phyloP scores from a whole-genome alignment of 2,113 vertebrate genomes.

The Hirundichthys speculiger region DNA sequence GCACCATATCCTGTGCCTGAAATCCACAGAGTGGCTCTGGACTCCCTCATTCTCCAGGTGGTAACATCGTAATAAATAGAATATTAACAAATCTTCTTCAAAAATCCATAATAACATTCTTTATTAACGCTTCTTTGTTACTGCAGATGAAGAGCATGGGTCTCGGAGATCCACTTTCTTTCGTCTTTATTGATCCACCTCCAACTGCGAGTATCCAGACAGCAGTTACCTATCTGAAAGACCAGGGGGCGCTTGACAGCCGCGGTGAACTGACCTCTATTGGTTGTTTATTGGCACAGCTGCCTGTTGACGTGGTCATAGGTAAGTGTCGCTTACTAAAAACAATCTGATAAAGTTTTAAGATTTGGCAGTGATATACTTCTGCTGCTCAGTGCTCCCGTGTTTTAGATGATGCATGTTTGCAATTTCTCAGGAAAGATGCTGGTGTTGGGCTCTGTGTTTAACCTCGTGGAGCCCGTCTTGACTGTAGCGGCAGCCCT shows the following conservation, averaged over 20 bases:
- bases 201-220: constrained; percentile 88
- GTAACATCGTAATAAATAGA: too few species aligned
- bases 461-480: constrained; percentile 86
- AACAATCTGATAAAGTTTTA: neutral
- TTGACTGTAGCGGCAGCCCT: constrained; percentile 87
- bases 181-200: constrained; percentile 91
- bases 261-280: constrained; percentile 84
- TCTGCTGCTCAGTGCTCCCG: too few species aligned
- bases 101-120: neutral
- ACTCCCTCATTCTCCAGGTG: constrained; percentile 90
- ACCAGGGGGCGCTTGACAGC: constrained; percentile 89
- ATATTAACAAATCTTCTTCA: too few species aligned
- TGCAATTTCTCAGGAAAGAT: constrained; percentile 85
- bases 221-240: constrained; percentile 85
- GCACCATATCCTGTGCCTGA: constrained; percentile 89
- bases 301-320: constrained; percentile 93
- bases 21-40: constrained; percentile 90
- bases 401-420: constrained; percentile 5
- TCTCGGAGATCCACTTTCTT: constrained; percentile 88
- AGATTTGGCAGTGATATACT: neutral
- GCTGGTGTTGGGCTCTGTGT: constrained; percentile 88
- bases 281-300: constrained; percentile 86
- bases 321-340: constrained; percentile 77
- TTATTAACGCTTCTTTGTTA: neutral
- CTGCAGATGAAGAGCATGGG: constrained; percentile 93